A percentile compares a stretch with the other conserved stretches of the same genome.
phyloP scores from a whole-genome alignment of 2,797 vertebrate species.

The Todus mexicanus region DNA sequence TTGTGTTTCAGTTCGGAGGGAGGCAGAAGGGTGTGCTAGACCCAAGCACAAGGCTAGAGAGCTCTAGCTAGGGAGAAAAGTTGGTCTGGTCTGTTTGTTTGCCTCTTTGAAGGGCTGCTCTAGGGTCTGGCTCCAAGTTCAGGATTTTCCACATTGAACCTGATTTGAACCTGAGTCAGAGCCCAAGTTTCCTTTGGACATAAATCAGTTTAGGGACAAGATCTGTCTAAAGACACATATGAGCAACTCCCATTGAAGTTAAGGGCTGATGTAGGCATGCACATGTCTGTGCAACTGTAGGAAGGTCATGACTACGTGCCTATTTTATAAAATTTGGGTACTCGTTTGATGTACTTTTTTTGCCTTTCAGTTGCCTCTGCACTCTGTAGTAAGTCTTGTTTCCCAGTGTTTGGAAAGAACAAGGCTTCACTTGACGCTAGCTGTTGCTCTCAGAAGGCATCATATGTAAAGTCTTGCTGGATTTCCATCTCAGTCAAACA shows the following conservation, averaged over 20 bases:
- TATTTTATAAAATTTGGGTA: neutral
- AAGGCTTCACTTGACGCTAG: neutral
- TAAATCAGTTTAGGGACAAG: conserved; percentile 53
- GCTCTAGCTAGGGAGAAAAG: neutral
- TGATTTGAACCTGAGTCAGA: conserved; percentile 42
- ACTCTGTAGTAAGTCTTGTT: neutral
- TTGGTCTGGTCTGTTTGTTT: conserved; percentile 15
- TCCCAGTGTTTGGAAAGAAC: neutral
- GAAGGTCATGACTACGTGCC: neutral
- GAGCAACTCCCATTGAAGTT: conserved; percentile 4
- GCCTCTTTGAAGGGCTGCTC: conserved; percentile 9
- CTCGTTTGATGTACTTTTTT: neutral
- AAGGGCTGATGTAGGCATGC: neutral
- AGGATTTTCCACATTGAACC: conserved; percentile 54
- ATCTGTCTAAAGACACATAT: conserved; percentile 12
- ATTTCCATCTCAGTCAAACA: neutral
- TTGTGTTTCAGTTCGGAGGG: neutral
- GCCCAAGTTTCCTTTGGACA: conserved; percentile 27
- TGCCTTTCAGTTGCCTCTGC: neutral
- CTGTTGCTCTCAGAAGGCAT: neutral
- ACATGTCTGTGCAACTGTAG: neutral
- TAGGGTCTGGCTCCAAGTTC: conserved; percentile 42
- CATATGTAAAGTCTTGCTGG: neutral
- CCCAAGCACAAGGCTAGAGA: neutral
- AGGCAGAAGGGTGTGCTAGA: neutral